Evolutionary conservation across 2,888 invertebrate species (phyloP), one percentile per base, ranked within the genome.

Genomic region (Yponomeuta plumbellus): DNA sequence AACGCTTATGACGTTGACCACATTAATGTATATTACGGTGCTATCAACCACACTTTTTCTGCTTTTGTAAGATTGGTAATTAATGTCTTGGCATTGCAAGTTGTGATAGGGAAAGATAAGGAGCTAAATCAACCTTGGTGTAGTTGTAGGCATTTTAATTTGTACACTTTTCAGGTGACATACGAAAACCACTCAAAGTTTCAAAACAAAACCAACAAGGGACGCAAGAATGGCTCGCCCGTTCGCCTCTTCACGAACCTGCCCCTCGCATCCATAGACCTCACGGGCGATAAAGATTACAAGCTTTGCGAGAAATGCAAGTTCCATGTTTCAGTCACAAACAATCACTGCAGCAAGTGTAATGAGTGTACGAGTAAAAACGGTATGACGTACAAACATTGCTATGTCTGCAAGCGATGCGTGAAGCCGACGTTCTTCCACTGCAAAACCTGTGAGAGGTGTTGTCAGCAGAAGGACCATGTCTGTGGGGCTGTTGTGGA

Each of bases 181-280:
- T 97, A 97, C 81, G 93, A 93, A 66, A 97, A 97, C 85, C 97
- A 97, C 86, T 92, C 92, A 61, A 90, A 94, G 72, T 96, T 96
- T 83, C 92, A 94, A 73, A 92, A 92, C 70, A 85, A 91, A 52
- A 90, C 87, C 64, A 93, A 93, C 23, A 92, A 94, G 23, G 95
- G 93, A 1, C 92, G 94, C 52, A 95, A 95, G 78, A 89, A 94
- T 39, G 96, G 96, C 0, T 97, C 97, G 0, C 97, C 97, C 0
- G 96, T 98, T 0, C 92, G 98, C 17, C 93, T 98, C 72, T 98
- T 97, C 77, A 98, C 97, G 1, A 98, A 97, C 82, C 85, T 97
- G 22, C 92, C 93, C 0, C 80, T 93, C 0, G 75, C 84, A 63
- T 92, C 89, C 1, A 85, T 92, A 23, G 83, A 88, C 68, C 71